These are phyloP conservation scores for Timema podura DNA, from an alignment of 2,888 invertebrate species.

Conservation along the genomic window DNA sequence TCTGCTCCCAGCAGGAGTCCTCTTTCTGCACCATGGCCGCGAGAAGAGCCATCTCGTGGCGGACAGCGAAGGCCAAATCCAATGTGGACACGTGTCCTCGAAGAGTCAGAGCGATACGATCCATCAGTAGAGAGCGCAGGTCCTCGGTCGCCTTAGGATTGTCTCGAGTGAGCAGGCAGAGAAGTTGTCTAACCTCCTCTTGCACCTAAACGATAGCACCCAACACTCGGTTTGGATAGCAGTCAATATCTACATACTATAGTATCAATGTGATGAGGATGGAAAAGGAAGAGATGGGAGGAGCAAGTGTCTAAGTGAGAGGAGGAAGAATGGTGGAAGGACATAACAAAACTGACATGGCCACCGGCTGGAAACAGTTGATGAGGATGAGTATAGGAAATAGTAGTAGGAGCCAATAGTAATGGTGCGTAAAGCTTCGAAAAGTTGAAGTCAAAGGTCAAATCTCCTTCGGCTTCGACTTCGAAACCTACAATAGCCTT, in stretches of 20 bases:
- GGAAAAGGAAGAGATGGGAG: background rate
- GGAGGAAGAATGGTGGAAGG: no score
- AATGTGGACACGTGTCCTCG: constrained; percentile 71
- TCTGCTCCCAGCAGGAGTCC: constrained; percentile 93
- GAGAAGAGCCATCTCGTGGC: constrained; percentile 84
- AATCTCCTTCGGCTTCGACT: no score
- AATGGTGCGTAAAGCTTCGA: background rate
- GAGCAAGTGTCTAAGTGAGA: no score
- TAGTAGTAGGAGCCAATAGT: background rate
- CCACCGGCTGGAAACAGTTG: no score
- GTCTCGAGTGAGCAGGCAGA: constrained; percentile 85
- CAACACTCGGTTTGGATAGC: background rate
- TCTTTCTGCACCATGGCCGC: constrained; percentile 87
- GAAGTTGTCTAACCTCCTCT: constrained; percentile 81
- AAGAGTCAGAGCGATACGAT: constrained; percentile 76
- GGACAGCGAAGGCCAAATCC: constrained; percentile 69
- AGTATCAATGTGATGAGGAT: background rate
- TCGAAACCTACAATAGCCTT: no score
- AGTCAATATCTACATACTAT: background rate
- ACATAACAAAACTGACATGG: no score
- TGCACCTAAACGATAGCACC: constrained; percentile 55
- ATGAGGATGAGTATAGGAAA: no score
- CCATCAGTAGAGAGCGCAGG: constrained; percentile 75
- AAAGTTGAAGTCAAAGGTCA: no score
- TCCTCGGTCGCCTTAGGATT: constrained; percentile 77